A percentile compares a stretch with the other conserved stretches of the same genome.
These are phyloP conservation scores for Danio choprae DNA, from an alignment of 2,797 vertebrate species.

Conservation along the genomic window DNA sequence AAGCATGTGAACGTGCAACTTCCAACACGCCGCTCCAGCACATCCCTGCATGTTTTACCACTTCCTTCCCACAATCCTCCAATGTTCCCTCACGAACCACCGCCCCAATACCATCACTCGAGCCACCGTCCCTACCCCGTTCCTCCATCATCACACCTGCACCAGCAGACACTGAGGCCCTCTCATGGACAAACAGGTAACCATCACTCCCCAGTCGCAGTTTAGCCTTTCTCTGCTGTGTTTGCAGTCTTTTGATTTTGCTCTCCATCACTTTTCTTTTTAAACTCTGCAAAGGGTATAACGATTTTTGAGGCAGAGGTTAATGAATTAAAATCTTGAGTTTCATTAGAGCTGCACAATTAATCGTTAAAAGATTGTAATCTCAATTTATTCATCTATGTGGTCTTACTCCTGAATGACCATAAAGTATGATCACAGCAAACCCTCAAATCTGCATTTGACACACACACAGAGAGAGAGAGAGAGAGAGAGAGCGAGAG, in stretches of 20 bases:
- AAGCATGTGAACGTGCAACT: constrained; percentile 61
- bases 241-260: constrained; percentile 4
- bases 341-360: no score
- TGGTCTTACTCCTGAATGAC: no score
- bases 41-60: constrained; percentile 84
- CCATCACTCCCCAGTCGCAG: constrained; percentile 25
- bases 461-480: no score
- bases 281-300: no score
- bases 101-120: constrained; percentile 46
- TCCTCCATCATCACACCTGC: constrained; percentile 71
- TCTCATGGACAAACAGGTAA: constrained; percentile 74
- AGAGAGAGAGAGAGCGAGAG: no score
- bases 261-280: neutral
- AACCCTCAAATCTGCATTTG: no score
- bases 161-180: constrained; percentile 58
- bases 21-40: constrained; percentile 64
- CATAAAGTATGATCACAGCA: no score
- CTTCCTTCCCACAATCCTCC: constrained; percentile 83
- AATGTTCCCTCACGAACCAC: constrained; percentile 81
- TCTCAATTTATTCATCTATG: no score
- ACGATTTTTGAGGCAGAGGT: neutral
- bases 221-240: neutral
- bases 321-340: neutral
- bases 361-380: no score
- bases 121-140: constrained; percentile 66